phyloP scores from a whole-genome alignment of 2,113 vertebrate species.

The Synodontis membranacea region DNA sequence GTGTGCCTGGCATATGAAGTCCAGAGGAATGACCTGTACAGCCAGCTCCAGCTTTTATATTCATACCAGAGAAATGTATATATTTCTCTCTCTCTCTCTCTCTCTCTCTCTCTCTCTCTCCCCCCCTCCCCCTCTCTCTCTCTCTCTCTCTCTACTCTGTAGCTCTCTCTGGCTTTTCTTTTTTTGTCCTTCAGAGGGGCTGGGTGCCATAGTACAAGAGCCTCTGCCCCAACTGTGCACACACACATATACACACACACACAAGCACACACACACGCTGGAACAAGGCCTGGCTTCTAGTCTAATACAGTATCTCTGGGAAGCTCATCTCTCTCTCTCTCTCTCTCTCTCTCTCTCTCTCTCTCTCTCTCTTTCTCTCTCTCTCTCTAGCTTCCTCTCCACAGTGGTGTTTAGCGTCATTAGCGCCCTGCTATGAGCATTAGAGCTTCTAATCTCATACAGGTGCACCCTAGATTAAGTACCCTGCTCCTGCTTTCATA shows the following conservation, averaged over 20 bases:
- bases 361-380: conserved; percentile 16
- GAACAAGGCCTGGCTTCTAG: neutral
- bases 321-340: neutral
- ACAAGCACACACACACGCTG: neutral
- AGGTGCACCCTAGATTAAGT: conserved; percentile 51
- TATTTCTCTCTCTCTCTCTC: neutral
- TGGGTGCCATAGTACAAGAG: neutral
- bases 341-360: conserved; percentile 20
- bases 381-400: neutral
- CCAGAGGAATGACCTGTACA: conserved; percentile 36
- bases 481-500: conserved; percentile 14
- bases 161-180: conserved; percentile 16
- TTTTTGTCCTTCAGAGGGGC: neutral
- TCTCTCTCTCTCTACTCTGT: neutral
- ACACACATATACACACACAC: neutral
- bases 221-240: neutral
- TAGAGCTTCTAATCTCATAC: conserved; percentile 49
- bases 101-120: neutral
- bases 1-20: conserved; percentile 44
- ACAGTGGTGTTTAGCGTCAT: conserved; percentile 44
- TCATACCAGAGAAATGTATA: conserved; percentile 14
- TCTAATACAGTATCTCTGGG: neutral
- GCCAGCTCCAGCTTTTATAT: conserved; percentile 54
- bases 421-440: conserved; percentile 44
- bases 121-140: neutral